These are phyloP conservation scores for Chunga burmeisteri DNA, from an alignment of 2,113 vertebrate species.

Conservation along the genomic window DNA sequence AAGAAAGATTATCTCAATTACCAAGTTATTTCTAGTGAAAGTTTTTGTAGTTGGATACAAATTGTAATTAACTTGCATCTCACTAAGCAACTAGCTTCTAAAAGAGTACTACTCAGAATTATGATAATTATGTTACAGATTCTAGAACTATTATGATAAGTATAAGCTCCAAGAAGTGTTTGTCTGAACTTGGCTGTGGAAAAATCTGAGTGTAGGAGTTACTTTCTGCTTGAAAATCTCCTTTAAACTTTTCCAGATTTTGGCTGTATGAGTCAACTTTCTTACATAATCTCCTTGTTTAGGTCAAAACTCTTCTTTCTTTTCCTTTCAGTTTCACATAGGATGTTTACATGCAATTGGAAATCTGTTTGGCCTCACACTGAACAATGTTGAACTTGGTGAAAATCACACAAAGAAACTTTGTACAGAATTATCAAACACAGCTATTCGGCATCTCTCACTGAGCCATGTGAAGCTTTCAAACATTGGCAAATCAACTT, in stretches of 20 bases:
- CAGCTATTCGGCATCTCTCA: slow-evolving; percentile 77
- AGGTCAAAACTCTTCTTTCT: not conserved
- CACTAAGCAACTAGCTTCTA: not conserved
- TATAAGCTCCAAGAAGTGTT: not conserved
- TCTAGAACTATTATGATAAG: not conserved
- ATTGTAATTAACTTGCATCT: not conserved
- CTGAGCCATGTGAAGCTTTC: slow-evolving; percentile 74
- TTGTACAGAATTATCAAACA: slow-evolving; percentile 80
- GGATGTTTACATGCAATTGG: slow-evolving; percentile 83
- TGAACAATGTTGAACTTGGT: slow-evolving; percentile 78
- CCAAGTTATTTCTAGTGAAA: not conserved
- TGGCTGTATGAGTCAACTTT: not conserved
- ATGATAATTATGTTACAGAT: not conserved
- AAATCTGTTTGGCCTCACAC: slow-evolving; percentile 72
- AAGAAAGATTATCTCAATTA: not conserved
- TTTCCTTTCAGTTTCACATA: slow-evolving; percentile 78
- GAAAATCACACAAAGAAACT: slow-evolving; percentile 65
- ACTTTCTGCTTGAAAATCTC: not conserved
- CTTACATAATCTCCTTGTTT: not conserved
- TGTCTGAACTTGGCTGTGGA: not conserved
- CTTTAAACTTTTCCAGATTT: not conserved
- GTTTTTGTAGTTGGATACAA: not conserved
- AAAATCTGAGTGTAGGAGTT: not conserved
- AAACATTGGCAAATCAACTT: slow-evolving; percentile 71
- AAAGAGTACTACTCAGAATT: not conserved